These are phyloP conservation scores for Griposia aprilina DNA, from an alignment of 2,888 invertebrate species.

Conservation along the genomic window DNA sequence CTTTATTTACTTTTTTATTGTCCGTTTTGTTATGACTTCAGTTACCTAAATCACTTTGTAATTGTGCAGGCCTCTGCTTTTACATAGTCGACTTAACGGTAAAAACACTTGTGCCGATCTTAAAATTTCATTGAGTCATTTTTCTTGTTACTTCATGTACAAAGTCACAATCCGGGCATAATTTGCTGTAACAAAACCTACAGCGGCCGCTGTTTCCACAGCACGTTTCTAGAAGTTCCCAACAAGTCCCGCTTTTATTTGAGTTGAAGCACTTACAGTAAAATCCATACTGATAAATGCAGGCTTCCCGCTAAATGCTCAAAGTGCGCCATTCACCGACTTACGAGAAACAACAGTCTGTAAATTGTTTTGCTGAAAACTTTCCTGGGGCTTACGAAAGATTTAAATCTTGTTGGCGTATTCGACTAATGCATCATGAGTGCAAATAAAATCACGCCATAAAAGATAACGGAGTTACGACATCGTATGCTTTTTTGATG, in stretches of 20 bases:
- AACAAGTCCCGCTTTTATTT: constrained; percentile 59
- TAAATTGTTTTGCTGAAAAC: constrained; percentile 52
- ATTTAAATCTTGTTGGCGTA: constrained; percentile 41
- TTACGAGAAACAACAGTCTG: constrained; percentile 32
- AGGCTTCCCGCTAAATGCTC: constrained; percentile 55
- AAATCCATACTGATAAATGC: constrained; percentile 63
- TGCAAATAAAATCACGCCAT: constrained; percentile 46
- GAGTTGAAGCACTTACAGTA: constrained; percentile 60
- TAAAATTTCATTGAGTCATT: constrained; percentile 9
- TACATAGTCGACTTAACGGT: neutral
- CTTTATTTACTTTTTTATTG: neutral
- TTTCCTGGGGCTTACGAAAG: constrained; percentile 33
- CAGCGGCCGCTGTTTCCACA: constrained; percentile 10
- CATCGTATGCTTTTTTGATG: constrained; percentile 23
- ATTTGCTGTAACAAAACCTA: constrained; percentile 23
- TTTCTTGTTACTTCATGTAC: constrained; percentile 1
- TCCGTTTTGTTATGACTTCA: constrained; percentile 5
- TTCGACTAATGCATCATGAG: constrained; percentile 29
- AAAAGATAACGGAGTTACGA: constrained; percentile 21
- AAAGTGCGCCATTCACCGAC: constrained; percentile 45
- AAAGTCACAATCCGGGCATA: constrained; percentile 34
- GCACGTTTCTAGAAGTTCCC: constrained; percentile 51
- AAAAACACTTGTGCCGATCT: neutral
- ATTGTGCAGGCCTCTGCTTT: neutral
- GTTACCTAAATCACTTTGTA: constrained; percentile 1